Evolutionary conservation across 2,113 vertebrate genomes (phyloP), one percentile per base, ranked within the genome.

Genomic region (Athene cunicularia): DNA sequence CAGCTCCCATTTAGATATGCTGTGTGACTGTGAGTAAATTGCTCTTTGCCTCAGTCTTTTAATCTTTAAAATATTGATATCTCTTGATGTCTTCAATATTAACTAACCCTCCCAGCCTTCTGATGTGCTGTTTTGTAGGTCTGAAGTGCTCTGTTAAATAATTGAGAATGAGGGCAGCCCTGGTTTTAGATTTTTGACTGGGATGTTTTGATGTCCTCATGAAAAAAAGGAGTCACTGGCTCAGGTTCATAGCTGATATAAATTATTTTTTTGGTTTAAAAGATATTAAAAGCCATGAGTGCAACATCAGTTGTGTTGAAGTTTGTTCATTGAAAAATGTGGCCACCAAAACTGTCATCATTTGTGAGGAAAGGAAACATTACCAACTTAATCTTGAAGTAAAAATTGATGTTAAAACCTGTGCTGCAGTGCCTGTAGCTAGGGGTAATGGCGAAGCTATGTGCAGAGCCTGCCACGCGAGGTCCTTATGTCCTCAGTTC

Each of bases 391-490:
- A 30, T 67, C 37, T 41, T 26, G 86, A 84, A 73, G 55, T 53
- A 26, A 7, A 63, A 74, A 41, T 4, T 5, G 82, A 8, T 71
- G 67, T 37, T 13, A 30, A 41, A 86, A 86, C 2, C 16, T 3
- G 14, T 14, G 13, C 52, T 27, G 39, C 32, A 7, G 59, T 64
- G 15, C 22, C 19, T 11, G 47, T 20, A 13, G 41, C 2, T 14
- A 2, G 26, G 14, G 52, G 43, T 8, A 5, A 3, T 0, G 27
- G 21, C 1, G 6, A 32, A 23, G 32, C 73, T 87, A 8, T 49
- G 37, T 39, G 49, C n/a, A 3, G 43, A 20, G 2, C 75, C 95
- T 93, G 95, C 97, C 97, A 90, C 93, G 72, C 9, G 97, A 94
- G 96, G 97, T 97, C 96, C 88, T 93, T 9, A 23, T 64, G 59